Evolutionary conservation across 2,113 vertebrate species (phyloP).

Genomic region (Empidonax traillii): DNA sequence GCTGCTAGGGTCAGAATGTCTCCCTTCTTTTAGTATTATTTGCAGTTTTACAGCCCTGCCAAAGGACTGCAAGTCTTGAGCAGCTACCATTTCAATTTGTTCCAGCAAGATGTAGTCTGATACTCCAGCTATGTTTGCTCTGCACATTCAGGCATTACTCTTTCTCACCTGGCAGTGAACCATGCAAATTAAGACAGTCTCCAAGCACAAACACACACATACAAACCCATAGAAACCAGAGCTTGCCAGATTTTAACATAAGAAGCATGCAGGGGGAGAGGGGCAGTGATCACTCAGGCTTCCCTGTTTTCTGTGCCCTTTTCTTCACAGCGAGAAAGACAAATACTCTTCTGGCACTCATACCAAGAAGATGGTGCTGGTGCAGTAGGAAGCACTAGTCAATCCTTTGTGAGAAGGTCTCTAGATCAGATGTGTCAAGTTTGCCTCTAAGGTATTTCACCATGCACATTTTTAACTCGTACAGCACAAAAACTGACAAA

Average conservation of each 20-base stretch:
- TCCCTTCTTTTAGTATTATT: slow-evolving; percentile 16
- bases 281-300: not conserved
- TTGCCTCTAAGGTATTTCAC: not conserved
- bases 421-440: not conserved
- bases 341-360: not conserved
- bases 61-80: slow-evolving; percentile 25
- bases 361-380: not conserved
- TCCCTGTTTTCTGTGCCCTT: not conserved
- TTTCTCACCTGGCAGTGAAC: slow-evolving; percentile 45
- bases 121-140: slow-evolving; percentile 32
- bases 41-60: slow-evolving; percentile 39
- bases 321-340: not conserved
- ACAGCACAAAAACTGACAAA: not conserved
- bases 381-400: not conserved
- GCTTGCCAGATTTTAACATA: slow-evolving; percentile 22
- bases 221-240: slow-evolving; percentile 7
- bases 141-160: slow-evolving; percentile 18
- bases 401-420: not conserved
- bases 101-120: slow-evolving; percentile 24
- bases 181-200: slow-evolving; percentile 30
- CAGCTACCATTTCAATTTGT: slow-evolving; percentile 47
- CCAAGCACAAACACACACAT: not conserved
- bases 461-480: not conserved
- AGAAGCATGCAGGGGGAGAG: not conserved
- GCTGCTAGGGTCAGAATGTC: slow-evolving; percentile 6